phyloP scores from a whole-genome alignment of 2,888 invertebrate species.

The Cremastinae sp. region DNA sequence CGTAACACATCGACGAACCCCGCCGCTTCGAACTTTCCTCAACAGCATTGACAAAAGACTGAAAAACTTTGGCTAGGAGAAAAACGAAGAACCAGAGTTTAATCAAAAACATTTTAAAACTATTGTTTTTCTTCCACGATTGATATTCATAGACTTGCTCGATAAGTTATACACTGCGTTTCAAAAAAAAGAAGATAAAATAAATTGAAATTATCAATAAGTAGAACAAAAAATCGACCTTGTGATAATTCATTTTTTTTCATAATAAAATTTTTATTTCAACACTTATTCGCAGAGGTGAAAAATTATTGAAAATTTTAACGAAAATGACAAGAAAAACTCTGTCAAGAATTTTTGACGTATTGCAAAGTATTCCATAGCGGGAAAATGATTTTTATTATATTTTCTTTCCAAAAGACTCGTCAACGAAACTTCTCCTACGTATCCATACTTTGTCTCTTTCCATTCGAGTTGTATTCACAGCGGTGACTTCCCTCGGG shows the following conservation, averaged over 20 bases:
- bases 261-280: too few relatives aligned
- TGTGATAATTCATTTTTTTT: background rate
- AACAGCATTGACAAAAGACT: constrained; percentile 24
- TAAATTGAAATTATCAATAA: too few relatives aligned
- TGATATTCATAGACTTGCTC: constrained; percentile 44
- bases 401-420: too few relatives aligned
- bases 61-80: background rate
- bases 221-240: constrained; percentile 27
- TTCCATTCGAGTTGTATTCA: constrained; percentile 21
- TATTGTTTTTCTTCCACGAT: constrained; percentile 43
- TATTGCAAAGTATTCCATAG: too few relatives aligned
- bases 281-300: too few relatives aligned
- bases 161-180: constrained; percentile 15
- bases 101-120: constrained; percentile 51
- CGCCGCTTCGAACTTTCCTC: constrained; percentile 27
- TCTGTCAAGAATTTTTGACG: too few relatives aligned
- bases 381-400: too few relatives aligned
- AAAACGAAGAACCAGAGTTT: constrained; percentile 34
- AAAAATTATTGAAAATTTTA: too few relatives aligned
- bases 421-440: too few relatives aligned
- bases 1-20: constrained; percentile 21
- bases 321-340: too few relatives aligned
- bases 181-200: constrained; percentile 9
- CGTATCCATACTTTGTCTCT: background rate
- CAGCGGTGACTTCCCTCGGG: constrained; percentile 38